Conservation (phyloP, 2,797 vertebrate species). For the Aldrovandia affinis region DNA sequence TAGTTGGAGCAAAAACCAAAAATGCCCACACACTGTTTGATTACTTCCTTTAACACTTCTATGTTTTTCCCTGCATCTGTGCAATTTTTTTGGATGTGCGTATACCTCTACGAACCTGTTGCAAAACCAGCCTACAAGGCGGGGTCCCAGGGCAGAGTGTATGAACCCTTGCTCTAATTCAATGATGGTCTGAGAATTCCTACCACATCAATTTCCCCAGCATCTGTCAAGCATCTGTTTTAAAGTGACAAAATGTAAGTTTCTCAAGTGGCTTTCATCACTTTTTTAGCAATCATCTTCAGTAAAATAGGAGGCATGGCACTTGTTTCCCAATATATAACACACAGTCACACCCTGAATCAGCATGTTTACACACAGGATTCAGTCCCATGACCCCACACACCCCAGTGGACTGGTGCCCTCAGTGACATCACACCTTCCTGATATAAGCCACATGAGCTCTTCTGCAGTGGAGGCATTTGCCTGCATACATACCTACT, state of each 20-base stretch:
- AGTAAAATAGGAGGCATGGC: neutral
- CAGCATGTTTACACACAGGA: neutral
- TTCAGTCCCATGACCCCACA: neutral
- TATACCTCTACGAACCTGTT: too few species aligned
- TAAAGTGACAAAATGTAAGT: neutral
- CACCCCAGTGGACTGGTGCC: neutral
- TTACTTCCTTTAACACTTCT: too few species aligned
- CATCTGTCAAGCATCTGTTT: neutral
- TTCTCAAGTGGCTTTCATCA: neutral
- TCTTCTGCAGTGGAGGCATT: too few species aligned
- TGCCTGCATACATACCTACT: too few species aligned
- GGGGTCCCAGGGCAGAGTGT: too few species aligned
- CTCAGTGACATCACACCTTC: too few species aligned
- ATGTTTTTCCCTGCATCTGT: too few species aligned
- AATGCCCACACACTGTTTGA: too few species aligned
- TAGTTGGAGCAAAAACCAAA: too few species aligned
- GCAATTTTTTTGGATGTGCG: too few species aligned
- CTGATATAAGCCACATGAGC: too few species aligned
- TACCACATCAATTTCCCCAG: neutral
- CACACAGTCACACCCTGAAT: constrained; percentile 3
- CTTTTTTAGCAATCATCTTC: neutral
- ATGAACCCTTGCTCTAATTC: neutral
- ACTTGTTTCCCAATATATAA: neutral
- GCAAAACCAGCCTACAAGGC: too few species aligned
- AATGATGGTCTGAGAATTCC: neutral